Conservation (phyloP, 2,113 vertebrate species). For the Ciconia maguari region DNA sequence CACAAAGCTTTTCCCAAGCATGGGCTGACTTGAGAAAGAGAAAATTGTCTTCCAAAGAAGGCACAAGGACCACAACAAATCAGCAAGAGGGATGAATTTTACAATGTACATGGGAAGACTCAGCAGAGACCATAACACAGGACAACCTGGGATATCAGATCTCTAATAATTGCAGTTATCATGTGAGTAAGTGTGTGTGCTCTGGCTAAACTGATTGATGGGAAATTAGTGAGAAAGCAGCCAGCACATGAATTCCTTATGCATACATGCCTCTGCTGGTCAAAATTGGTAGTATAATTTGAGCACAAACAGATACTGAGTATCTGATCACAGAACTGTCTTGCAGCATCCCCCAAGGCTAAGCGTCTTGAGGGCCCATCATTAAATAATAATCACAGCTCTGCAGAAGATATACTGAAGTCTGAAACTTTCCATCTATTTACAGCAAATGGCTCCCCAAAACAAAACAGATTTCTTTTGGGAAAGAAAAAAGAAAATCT, state of each 20-base stretch:
- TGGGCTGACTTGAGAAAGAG: background rate
- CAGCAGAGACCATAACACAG: background rate
- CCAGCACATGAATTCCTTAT: background rate
- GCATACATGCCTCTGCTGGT: background rate
- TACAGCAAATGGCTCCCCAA: background rate
- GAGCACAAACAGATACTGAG: background rate
- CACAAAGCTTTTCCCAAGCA: background rate
- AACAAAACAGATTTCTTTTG: background rate
- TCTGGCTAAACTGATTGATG: background rate
- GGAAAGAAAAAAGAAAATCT: background rate
- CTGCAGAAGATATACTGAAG: background rate
- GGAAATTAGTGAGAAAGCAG: background rate
- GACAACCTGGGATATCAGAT: background rate
- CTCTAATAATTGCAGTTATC: background rate
- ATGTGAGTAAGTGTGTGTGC: rapidly evolving
- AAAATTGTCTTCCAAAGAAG: background rate
- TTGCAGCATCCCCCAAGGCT: background rate
- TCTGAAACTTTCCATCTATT: background rate
- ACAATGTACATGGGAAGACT: background rate
- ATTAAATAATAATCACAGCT: background rate
- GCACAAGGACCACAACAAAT: background rate
- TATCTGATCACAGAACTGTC: background rate
- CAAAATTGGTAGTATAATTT: background rate
- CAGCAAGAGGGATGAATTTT: background rate
- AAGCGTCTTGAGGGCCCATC: background rate